Conservation (phyloP, 2,888 invertebrate genomes). For the Parnassius mnemosyne region DNA sequence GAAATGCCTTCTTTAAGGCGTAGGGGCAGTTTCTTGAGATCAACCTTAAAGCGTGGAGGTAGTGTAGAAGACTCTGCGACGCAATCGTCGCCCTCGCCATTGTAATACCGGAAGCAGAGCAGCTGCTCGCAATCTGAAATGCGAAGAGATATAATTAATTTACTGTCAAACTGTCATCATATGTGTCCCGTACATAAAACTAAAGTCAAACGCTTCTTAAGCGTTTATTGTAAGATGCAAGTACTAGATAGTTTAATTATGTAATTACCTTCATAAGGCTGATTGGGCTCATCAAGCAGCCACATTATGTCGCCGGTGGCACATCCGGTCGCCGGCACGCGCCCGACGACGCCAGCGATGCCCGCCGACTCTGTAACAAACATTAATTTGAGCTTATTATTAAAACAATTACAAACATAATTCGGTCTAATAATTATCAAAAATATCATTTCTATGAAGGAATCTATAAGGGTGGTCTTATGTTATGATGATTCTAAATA, state of each 20-base stretch:
- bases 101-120: slow-evolving; percentile 86
- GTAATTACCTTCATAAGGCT: slow-evolving; percentile 81
- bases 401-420: slow-evolving; percentile 43
- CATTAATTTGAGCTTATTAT: slow-evolving; percentile 35
- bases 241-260: slow-evolving; percentile 14
- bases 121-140: slow-evolving; percentile 84
- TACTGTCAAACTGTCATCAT: too few species aligned
- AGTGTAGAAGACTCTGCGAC: slow-evolving; percentile 81
- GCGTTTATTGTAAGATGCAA: neutral
- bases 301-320: slow-evolving; percentile 84
- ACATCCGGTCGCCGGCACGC: slow-evolving; percentile 79
- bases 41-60: slow-evolving; percentile 73
- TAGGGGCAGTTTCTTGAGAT: slow-evolving; percentile 80
- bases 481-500: too few species aligned
- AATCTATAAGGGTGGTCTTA: too few species aligned
- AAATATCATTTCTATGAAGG: too few species aligned
- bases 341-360: slow-evolving; percentile 64
- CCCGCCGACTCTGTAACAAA: slow-evolving; percentile 59
- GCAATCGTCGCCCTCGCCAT: slow-evolving; percentile 82
- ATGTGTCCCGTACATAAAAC: neutral
- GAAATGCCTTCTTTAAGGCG: slow-evolving; percentile 78
- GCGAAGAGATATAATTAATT: neutral
- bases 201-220: neutral
- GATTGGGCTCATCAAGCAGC: slow-evolving; percentile 84
- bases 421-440: too few species aligned